Evolutionary conservation across 1,140 invertebrate species (phyloP), one percentile per base, ranked within the genome.

Genomic region (Brachionus angularis): DNA sequence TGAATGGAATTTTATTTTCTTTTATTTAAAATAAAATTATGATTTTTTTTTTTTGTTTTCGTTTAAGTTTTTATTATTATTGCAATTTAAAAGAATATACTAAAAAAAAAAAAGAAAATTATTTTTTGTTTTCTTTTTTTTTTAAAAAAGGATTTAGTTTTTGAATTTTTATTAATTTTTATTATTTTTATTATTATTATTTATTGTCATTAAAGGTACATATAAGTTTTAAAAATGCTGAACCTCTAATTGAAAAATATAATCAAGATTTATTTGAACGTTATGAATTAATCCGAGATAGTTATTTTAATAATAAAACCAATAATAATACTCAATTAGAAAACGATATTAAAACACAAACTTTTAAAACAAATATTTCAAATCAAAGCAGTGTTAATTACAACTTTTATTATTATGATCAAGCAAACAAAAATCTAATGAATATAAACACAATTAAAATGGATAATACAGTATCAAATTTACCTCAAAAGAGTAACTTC

Each of bases 341-440:
- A n/a, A n/a, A n/a, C n/a, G n/a, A n/a, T n/a, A n/a, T n/a, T n/a
- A 42, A 16, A 42, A 16, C 10, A 42, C 39, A 10, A 42, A 42
- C 10, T 10, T 16, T 10, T 42, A 10, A 10, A 16, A 42, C 10
- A 10, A 42, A 42, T 16, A 16, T 16, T 42, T 42, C 39, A 10
- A 10, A 42, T 16, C 16, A 10, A 16, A 10, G 10, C 16, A 42
- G 39, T 16, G 39, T 42, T 16, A 49, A 36, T 7, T 36, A 61
- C 31, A 61, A 67, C 42, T 67, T 47, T 47, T 67, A 47, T 50
- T 67, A 67, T 67, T 67, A 67, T 50, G 62, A 67, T 25, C 46
- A 29, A 16, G 33, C 2, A 12, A 16, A 47, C 14, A 46, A 36
- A 46, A 67, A 67, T 31, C 23, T 31, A 18, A 25, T 67, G 23